Conservation (phyloP, 2,113 vertebrate species). For the Sapajus apella region DNA sequence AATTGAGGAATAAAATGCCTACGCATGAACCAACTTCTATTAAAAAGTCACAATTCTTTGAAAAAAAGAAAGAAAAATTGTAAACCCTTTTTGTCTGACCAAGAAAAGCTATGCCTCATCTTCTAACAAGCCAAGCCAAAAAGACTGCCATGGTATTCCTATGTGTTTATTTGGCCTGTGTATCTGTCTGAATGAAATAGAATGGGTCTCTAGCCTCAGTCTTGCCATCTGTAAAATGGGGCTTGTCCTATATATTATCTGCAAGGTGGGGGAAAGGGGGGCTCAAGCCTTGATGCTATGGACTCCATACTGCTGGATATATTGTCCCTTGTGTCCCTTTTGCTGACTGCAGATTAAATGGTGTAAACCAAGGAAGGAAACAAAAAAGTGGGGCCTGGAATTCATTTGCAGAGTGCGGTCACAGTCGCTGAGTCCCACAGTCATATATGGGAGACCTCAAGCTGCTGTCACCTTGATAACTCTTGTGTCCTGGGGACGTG, state of each 20-base stretch:
- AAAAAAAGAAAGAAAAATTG: background rate
- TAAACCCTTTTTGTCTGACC: conserved; percentile 13
- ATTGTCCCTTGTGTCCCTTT: background rate
- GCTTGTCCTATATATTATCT: background rate
- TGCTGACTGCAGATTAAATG: background rate
- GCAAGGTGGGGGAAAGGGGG: background rate
- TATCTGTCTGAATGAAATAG: background rate
- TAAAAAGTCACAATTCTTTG: conserved; percentile 60
- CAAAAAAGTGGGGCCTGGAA: background rate
- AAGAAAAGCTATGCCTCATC: background rate
- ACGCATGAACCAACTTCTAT: conserved; percentile 58
- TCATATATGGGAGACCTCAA: background rate
- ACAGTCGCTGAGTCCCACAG: background rate
- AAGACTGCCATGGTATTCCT: background rate
- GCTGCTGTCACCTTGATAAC: background rate
- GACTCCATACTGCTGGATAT: background rate
- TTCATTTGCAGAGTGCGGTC: background rate
- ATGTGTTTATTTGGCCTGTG: background rate
- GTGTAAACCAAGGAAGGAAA: background rate
- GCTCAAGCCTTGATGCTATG: background rate
- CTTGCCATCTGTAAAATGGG: background rate
- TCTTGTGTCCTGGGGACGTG: background rate
- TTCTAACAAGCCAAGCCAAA: background rate
- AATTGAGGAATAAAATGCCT: conserved; percentile 65
- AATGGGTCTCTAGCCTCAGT: background rate